These are phyloP conservation scores for Meriones unguiculatus DNA, from an alignment of 2,113 vertebrate species.

Conservation along the genomic window DNA sequence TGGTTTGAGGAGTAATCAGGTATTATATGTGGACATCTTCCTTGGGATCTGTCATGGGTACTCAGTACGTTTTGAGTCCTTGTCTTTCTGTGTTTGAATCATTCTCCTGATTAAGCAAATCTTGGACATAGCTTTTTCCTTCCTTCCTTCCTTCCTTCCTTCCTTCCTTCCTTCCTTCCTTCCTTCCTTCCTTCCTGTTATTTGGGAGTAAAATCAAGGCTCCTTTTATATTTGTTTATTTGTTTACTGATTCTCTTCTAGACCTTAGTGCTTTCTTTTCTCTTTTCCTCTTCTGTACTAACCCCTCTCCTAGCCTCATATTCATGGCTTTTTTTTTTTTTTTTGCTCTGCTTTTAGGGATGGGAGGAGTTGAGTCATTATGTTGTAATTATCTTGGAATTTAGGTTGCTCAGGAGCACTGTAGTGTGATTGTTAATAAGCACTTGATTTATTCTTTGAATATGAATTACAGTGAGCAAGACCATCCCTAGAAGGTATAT, in stretches of 20 bases:
- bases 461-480: slow-evolving; percentile 83
- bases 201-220: slow-evolving; percentile 71
- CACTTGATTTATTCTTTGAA: slow-evolving; percentile 84
- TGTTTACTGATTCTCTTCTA: slow-evolving; percentile 75
- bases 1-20: not conserved
- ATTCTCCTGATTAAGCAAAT: slow-evolving; percentile 41
- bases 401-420: slow-evolving; percentile 76
- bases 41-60: not conserved
- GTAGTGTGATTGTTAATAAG: slow-evolving; percentile 87
- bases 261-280: not conserved
- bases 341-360: slow-evolving; percentile 77
- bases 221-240: slow-evolving; percentile 82
- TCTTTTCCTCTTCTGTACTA: not conserved
- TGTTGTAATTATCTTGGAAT: slow-evolving; percentile 85
- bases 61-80: not conserved
- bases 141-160: not conserved
- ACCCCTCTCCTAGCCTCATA: not conserved
- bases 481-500: slow-evolving; percentile 77
- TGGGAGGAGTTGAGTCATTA: slow-evolving; percentile 83
- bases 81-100: not conserved
- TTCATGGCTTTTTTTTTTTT: not conserved
- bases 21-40: not conserved
- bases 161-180: too few relatives aligned
- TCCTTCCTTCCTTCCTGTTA: not conserved
- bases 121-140: not conserved